Percentiles rank a stretch among this genome's conserved stretches.
Evolutionary conservation across 2,888 invertebrate genomes (phyloP).

Genomic region (Ceraclea dissimilis): DNA sequence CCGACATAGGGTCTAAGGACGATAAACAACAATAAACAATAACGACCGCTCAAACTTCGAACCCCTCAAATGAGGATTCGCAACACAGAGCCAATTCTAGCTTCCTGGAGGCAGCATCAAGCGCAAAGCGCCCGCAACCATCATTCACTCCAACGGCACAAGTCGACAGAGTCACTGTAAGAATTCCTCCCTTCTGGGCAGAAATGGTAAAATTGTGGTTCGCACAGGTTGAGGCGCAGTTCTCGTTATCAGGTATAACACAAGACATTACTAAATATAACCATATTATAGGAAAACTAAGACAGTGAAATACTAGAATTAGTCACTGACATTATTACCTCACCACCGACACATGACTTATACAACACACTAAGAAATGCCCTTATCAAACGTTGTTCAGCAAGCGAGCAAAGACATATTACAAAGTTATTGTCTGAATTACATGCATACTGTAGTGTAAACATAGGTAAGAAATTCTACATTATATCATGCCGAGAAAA

Average conservation of each 20-base stretch:
- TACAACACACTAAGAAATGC: background rate
- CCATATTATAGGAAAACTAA: background rate
- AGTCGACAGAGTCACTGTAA: background rate
- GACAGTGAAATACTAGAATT: background rate
- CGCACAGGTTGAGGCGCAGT: background rate
- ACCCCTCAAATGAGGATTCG: too few species aligned
- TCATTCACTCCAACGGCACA: too few species aligned
- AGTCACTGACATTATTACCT: background rate
- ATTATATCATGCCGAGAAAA: too few species aligned
- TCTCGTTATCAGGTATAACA: background rate
- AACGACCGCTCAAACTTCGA: too few species aligned
- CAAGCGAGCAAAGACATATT: background rate
- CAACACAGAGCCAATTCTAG: too few species aligned
- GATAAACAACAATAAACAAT: too few species aligned
- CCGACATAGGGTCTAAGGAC: too few species aligned
- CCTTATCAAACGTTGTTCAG: background rate
- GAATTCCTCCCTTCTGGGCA: background rate
- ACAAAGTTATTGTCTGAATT: background rate
- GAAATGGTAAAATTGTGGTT: background rate
- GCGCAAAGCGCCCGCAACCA: too few species aligned
- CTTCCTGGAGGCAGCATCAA: too few species aligned
- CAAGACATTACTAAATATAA: background rate
- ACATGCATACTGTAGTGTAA: too few species aligned
- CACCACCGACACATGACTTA: background rate
- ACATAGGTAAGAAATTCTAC: too few species aligned